phyloP scores from a whole-genome alignment of 2,797 vertebrate genomes.

The Labeo calbasu region DNA sequence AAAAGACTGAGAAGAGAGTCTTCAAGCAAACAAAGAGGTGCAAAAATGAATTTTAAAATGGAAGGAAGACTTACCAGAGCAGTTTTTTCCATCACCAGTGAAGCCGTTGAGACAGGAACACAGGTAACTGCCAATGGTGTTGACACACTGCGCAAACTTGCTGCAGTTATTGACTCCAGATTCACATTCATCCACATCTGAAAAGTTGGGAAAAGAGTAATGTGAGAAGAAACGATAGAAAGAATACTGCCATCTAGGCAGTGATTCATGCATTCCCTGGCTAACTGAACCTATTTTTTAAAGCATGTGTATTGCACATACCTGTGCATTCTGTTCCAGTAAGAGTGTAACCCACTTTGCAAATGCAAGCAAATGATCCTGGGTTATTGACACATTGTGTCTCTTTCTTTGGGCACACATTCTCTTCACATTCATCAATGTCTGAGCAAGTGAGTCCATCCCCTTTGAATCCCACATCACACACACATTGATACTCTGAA shows the following conservation, averaged over 20 bases:
- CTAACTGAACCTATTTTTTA: background rate
- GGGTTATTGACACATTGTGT: constrained; percentile 77
- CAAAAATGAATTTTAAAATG: background rate
- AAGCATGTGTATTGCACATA: constrained; percentile 59
- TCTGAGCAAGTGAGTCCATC: constrained; percentile 79
- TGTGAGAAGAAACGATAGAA: background rate
- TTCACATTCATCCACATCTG: constrained; percentile 83
- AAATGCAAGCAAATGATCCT: constrained; percentile 80
- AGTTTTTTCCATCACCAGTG: constrained; percentile 80
- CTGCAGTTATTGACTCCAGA: constrained; percentile 74
- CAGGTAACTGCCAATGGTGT: constrained; percentile 76
- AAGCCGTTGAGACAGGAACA: constrained; percentile 82
- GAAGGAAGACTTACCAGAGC: constrained; percentile 75
- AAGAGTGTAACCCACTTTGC: constrained; percentile 77
- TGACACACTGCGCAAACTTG: constrained; percentile 77
- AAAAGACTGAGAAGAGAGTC: constrained; percentile 65
- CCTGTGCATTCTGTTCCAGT: constrained; percentile 74
- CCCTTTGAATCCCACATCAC: constrained; percentile 80
- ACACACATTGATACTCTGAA: constrained; percentile 78
- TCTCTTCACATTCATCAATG: constrained; percentile 79
- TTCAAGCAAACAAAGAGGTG: constrained; percentile 52
- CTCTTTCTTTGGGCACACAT: constrained; percentile 76
- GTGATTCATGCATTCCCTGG: background rate
- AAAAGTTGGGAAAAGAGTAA: background rate
- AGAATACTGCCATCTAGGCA: background rate